Base-by-base conservation (phyloP, 2,797 vertebrate species). In the Geotria australis region DNA sequence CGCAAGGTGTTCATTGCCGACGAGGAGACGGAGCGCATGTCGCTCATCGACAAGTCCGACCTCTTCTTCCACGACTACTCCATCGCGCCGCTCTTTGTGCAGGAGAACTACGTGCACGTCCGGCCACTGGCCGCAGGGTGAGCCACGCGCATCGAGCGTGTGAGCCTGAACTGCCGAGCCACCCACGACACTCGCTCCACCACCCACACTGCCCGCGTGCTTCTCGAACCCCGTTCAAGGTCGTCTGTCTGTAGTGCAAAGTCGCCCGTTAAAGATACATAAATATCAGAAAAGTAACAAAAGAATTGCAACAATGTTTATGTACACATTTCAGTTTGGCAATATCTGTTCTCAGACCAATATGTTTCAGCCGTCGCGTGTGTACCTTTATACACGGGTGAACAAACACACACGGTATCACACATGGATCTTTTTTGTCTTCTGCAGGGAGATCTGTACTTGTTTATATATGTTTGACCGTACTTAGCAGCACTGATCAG, bases 61-160 rank as follows among this genome's bases (percentile, higher is more conserved):
- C 81, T 98, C 48, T 96, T 98, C 71, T 98, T 98, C 68, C 81
- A 98, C 9, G 88, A 98, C 68, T 98, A 96, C 66, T 94, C 86
- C 0, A 66, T 98, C 15, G 83, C 79, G 2, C 89, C 91, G 5
- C 83, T 98, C 24, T 98, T 98, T 62, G 79, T 98, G 47, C 88
- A 98, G 60, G 91, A 98, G 68, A 98, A 98, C 73, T 96, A 98
- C 15, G 46, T 79, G 8, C 76, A 94, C 0, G 83, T 95, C 15
- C 82, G 79, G 57, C 91, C 91, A 0, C 67, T 71, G 1, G 86
- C 86, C 10, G 85, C 88, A 1, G 69, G 78, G 91, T 95, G 68
- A 79, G 81, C 38, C 10, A n/a, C 5, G 24, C 24, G 38, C 24
- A 38, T 38, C 5, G 24, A 24, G 24, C 24, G 24, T 38, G 24